phyloP scores from a whole-genome alignment of 2,888 invertebrate species.

The Periphyllus acericola region DNA sequence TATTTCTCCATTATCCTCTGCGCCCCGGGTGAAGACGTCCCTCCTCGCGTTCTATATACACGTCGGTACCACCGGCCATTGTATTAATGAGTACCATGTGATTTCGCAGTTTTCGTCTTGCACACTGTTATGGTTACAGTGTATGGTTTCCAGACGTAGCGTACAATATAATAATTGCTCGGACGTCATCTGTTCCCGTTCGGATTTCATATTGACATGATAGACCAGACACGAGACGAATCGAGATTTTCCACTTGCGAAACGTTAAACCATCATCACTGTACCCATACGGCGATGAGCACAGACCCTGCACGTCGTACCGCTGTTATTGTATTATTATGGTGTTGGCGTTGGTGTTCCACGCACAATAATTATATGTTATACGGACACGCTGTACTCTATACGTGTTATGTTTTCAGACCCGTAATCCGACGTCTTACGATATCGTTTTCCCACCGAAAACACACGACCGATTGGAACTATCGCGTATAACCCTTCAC shows the following conservation, averaged over 20 bases:
- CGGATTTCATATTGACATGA: not conserved
- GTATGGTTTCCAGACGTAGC: slow-evolving; percentile 7
- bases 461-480: no score
- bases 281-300: not conserved
- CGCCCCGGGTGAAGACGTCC: not conserved
- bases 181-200: slow-evolving; percentile 28
- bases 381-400: no score
- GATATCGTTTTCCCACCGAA: no score
- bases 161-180: slow-evolving; percentile 18
- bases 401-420: no score
- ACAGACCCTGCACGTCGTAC: no score
- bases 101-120: slow-evolving; percentile 39
- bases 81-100: slow-evolving; percentile 49
- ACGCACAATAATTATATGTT: no score
- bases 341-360: no score
- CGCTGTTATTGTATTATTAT: no score
- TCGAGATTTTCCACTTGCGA: not conserved
- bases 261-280: not conserved
- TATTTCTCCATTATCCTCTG: not conserved
- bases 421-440: no score
- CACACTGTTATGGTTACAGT: not conserved
- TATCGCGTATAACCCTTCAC: no score
- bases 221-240: slow-evolving; percentile 3
- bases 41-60: not conserved
- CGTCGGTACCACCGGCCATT: not conserved